Evolutionary conservation across 2,888 invertebrate species (phyloP), one percentile per base, ranked within the genome.

Genomic region (Amiota minor): DNA sequence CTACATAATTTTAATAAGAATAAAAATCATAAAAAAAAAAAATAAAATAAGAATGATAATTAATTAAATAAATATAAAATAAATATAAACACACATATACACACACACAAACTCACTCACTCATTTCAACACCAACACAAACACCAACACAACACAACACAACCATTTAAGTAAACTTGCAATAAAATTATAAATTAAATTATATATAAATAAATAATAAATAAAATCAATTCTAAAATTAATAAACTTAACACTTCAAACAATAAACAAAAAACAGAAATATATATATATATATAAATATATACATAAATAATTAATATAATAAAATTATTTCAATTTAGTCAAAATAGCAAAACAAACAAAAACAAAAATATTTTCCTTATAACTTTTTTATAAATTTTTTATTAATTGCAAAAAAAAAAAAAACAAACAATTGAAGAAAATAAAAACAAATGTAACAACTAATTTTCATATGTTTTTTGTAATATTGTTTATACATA

Each of bases 61-160:
- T 79, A 70, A 64, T 61, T 67, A 72, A 75, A 77, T 75, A 59
- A 74, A 78, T 73, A 75, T 77, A 83, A 62, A 79, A 81, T 86
- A 82, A 84, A 81, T 69, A 81, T 78, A 76, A 73, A 55, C 75
- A 79, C 55, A 72, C 23, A 47, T 68, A 74, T 50, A 45, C 56
- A 73, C 73, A 69, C 59, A 56, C 71, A 74, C 53, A 20, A 55
- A 67, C 62, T 74, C 78, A 75, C 73, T n/a, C 6, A 35, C 35
- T 35, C 35, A 35, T 35, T 35, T 0, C 35, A 35, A 35, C 6
- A 35, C 35, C 71, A 76, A 77, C 6, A 35, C 35, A 70, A 76
- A 77, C 70, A 75, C 74, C 72, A 78, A 77, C 73, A 77, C 50
- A 50, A 18, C 45, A 10, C 11, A 53, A 59, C 35, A 71, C 67